Conservation (phyloP, 2,888 invertebrate genomes). For the Xylocampa areola region DNA sequence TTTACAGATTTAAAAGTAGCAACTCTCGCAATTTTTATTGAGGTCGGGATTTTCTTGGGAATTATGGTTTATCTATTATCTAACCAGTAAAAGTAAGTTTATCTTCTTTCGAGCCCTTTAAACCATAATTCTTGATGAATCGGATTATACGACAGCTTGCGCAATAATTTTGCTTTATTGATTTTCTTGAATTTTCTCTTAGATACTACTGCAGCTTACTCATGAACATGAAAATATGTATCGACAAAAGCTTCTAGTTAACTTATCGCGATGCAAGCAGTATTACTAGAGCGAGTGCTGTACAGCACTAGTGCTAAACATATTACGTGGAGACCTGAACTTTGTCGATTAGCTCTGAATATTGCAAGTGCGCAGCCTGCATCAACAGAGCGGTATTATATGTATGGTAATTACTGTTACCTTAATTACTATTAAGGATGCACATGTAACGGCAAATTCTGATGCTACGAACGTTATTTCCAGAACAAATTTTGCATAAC, state of each 20-base stretch:
- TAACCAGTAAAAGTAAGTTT: no score
- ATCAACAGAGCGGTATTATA: slow-evolving; percentile 49
- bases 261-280: slow-evolving; percentile 25
- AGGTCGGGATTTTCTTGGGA: no score
- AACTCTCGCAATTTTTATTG: no score
- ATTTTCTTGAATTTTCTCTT: no score
- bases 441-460: slow-evolving; percentile 59
- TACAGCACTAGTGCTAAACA: slow-evolving; percentile 39
- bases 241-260: background rate
- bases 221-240: background rate
- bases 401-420: slow-evolving; percentile 50
- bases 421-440: slow-evolving; percentile 47
- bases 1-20: no score
- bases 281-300: slow-evolving; percentile 34
- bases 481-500: slow-evolving; percentile 72
- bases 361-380: slow-evolving; percentile 56
- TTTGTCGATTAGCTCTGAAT: slow-evolving; percentile 63
- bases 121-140: no score
- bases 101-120: no score
- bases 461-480: slow-evolving; percentile 48
- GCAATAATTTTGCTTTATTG: no score
- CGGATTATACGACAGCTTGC: no score
- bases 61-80: no score
- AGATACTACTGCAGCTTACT: no score
- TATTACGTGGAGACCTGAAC: slow-evolving; percentile 52